These are phyloP conservation scores for Litocranius walleri DNA, from an alignment of 2,113 vertebrate genomes.

Conservation along the genomic window DNA sequence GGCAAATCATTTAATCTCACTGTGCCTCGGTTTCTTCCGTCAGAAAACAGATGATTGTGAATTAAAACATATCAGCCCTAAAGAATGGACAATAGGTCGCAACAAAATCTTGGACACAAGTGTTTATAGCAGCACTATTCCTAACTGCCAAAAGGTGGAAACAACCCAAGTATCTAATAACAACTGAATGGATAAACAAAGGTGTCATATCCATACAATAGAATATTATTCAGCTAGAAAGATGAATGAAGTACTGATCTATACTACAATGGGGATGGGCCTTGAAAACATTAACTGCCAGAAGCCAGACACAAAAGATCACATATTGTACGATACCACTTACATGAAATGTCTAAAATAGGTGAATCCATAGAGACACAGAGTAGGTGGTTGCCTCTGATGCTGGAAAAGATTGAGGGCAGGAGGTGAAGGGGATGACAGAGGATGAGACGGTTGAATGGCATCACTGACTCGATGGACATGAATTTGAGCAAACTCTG, in stretches of 20 bases:
- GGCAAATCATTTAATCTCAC: neutral
- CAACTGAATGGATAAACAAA: neutral
- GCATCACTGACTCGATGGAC: neutral
- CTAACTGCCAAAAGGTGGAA: neutral
- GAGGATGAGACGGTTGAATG: neutral
- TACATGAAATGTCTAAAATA: accelerated
- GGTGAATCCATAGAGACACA: neutral
- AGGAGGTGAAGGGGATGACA: neutral
- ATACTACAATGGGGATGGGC: accelerated
- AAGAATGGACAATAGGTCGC: neutral
- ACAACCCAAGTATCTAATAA: accelerated
- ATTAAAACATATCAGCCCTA: neutral
- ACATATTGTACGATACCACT: accelerated
- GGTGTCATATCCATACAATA: accelerated
- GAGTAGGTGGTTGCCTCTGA: neutral
- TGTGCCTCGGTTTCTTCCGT: neutral
- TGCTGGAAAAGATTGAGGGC: neutral
- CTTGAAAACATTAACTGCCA: neutral
- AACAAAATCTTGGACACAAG: neutral
- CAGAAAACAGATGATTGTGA: neutral
- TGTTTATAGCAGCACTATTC: neutral
- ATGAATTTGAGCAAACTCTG: neutral
- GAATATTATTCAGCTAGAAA: neutral
- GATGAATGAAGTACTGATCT: neutral
- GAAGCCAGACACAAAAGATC: neutral